Evolutionary conservation across 2,113 vertebrate species (phyloP).

Genomic region (Butorides virescens): DNA sequence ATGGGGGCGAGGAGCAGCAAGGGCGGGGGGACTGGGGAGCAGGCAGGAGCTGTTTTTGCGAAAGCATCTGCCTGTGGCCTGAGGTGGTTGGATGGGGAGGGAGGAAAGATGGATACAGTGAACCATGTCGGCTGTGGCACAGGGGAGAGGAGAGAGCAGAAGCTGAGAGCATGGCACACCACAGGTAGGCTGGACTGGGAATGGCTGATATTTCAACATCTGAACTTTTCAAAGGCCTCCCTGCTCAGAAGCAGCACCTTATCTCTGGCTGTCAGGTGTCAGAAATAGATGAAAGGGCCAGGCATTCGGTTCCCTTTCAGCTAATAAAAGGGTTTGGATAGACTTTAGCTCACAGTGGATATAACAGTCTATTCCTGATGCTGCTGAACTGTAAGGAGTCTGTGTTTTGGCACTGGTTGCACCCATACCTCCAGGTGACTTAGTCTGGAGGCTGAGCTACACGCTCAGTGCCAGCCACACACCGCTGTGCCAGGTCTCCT

Average conservation of each 20-base stretch:
- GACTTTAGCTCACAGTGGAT: not conserved
- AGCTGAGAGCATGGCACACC: not conserved
- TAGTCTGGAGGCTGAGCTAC: not conserved
- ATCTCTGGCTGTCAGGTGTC: not conserved
- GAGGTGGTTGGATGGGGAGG: not conserved
- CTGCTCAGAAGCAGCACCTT: not conserved
- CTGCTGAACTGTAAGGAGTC: not conserved
- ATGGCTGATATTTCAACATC: not conserved
- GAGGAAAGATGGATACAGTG: not conserved
- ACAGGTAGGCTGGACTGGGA: not conserved
- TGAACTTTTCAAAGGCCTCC: not conserved
- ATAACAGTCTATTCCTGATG: not conserved
- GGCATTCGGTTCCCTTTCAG: not conserved
- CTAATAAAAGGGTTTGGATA: not conserved
- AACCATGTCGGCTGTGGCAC: not conserved
- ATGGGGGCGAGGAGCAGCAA: not conserved
- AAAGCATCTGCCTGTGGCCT: not conserved
- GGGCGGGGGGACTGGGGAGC: not conserved
- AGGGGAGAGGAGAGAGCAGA: not conserved
- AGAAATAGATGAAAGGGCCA: not conserved
- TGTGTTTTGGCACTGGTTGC: not conserved
- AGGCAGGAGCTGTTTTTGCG: not conserved
- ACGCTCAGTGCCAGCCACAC: not conserved
- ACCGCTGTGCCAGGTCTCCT: not conserved
- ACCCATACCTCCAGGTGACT: not conserved